Base-by-base conservation (phyloP, 2,888 invertebrate genomes). In the Pteria penguin region DNA sequence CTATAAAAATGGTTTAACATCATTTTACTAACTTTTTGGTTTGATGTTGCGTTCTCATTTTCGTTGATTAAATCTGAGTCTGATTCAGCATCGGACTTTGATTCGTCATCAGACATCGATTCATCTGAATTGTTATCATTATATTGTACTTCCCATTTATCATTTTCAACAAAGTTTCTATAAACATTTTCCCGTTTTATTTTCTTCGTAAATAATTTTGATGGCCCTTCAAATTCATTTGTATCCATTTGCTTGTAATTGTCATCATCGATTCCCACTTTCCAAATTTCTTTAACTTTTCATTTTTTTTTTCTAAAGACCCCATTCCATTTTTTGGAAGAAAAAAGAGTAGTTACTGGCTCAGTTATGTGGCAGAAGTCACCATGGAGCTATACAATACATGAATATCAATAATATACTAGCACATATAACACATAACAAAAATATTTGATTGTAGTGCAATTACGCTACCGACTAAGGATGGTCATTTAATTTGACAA, bases 271-370 rank as follows among this genome's bases (percentile, higher is more conserved):
- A 36, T 36, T 36, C 45, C 45, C 45, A 36, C 45, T 24, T 31
- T 31, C 36, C 22, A 57, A n/a, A 54, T n/a, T 5, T 24, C 24
- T 14, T 69, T 31, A 33, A 63, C n/a, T 14, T 22, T 14, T 14
- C n/a, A n/a, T n/a, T 77, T 31, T 2, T 69, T 26, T 2, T 22
- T 33, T 18, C 57, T 27, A 18, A 71, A 24, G 24, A 61, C 69
- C 14, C n/a, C 65, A 1, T 72, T 65, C 77, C 60, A 77, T 61
- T 71, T 65, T 8, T 26, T 29, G n/a, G n/a, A n/a, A n/a, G n/a
- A n/a, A n/a, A n/a, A n/a, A n/a, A n/a, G n/a, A n/a, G n/a, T n/a
- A n/a, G n/a, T n/a, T n/a, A n/a, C n/a, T n/a, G n/a, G n/a, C n/a
- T n/a, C n/a, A n/a, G n/a, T n/a, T n/a, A n/a, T n/a, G n/a, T n/a